Evolutionary conservation across 2,888 invertebrate genomes (phyloP).

Genomic region (Apamea sordens): DNA sequence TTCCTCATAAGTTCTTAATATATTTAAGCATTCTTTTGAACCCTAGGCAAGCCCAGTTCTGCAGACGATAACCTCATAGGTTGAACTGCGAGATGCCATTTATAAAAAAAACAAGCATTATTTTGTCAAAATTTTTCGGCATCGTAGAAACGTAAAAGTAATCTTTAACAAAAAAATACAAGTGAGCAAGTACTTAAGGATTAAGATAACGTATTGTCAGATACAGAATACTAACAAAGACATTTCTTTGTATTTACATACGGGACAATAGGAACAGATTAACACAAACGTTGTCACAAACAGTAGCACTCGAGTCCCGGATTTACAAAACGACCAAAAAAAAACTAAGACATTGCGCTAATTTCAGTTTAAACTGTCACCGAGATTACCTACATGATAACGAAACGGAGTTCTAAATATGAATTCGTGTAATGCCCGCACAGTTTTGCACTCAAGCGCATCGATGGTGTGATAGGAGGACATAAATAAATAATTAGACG

Average conservation of each 20-base stretch:
- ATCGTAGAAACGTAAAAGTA: slow-evolving; percentile 9
- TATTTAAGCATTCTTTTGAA: slow-evolving; percentile 13
- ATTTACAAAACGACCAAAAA: slow-evolving; percentile 57
- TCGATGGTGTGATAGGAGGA: slow-evolving; percentile 88
- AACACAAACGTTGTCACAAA: slow-evolving; percentile 59
- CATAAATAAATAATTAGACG: slow-evolving; percentile 90
- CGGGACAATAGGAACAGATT: slow-evolving; percentile 65
- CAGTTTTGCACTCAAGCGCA: slow-evolving; percentile 86
- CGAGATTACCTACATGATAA: slow-evolving; percentile 87
- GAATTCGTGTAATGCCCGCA: slow-evolving; percentile 83
- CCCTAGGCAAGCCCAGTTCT: too few species aligned
- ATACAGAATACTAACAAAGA: slow-evolving; percentile 52
- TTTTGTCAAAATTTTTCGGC: slow-evolving; percentile 9
- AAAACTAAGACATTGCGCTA: slow-evolving; percentile 70
- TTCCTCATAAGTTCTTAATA: slow-evolving; percentile 14
- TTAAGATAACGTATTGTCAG: slow-evolving; percentile 67
- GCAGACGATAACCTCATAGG: too few species aligned
- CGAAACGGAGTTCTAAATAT: slow-evolving; percentile 84
- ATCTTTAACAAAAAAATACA: slow-evolving; percentile 16
- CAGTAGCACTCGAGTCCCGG: slow-evolving; percentile 60
- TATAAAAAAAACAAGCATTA: not conserved
- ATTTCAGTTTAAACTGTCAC: slow-evolving; percentile 78
- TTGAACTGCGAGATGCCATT: too few species aligned
- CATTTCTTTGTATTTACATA: slow-evolving; percentile 66
- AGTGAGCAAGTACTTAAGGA: slow-evolving; percentile 40